A percentile compares a stretch with the other conserved stretches of the same genome.
phyloP scores from a whole-genome alignment of 1,140 invertebrate species.

The Camponotus pennsylvanicus region DNA sequence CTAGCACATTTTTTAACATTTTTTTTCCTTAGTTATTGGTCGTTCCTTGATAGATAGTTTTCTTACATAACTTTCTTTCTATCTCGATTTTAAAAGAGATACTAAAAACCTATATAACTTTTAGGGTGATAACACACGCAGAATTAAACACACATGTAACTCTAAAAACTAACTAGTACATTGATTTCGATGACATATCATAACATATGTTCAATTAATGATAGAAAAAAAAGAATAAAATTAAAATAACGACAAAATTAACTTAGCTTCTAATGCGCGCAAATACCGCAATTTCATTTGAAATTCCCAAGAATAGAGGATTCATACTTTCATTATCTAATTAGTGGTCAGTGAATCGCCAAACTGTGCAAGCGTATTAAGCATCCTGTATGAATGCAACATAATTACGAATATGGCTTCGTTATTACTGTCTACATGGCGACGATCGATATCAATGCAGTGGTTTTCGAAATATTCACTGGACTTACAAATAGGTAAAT shows the following conservation, averaged over 20 bases:
- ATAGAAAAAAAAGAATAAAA: not conserved
- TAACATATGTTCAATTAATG: not conserved
- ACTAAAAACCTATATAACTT: not conserved
- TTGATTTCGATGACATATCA: not conserved
- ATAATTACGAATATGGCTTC: slow-evolving; percentile 56
- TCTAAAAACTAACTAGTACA: too few relatives aligned
- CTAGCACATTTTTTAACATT: too few relatives aligned
- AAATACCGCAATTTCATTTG: not conserved
- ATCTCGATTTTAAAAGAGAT: too few relatives aligned
- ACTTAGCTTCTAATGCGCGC: not conserved
- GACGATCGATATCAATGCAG: slow-evolving; percentile 20
- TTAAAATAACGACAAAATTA: not conserved
- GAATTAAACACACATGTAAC: too few relatives aligned
- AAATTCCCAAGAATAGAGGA: slow-evolving; percentile 35
- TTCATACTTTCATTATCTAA: slow-evolving; percentile 40
- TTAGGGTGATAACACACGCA: too few relatives aligned
- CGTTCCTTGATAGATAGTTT: too few relatives aligned
- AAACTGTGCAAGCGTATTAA: slow-evolving; percentile 40
- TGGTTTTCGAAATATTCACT: slow-evolving; percentile 13
- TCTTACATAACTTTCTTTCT: too few relatives aligned
- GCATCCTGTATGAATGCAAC: slow-evolving; percentile 39
- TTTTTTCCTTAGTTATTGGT: too few relatives aligned
- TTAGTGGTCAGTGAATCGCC: slow-evolving; percentile 43
- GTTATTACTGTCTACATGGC: slow-evolving; percentile 19
- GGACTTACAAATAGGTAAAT: slow-evolving; percentile 23